Evolutionary conservation across 2,797 vertebrate species (phyloP), one percentile per base, ranked within the genome.

Genomic region (Sphaeramia orbicularis): DNA sequence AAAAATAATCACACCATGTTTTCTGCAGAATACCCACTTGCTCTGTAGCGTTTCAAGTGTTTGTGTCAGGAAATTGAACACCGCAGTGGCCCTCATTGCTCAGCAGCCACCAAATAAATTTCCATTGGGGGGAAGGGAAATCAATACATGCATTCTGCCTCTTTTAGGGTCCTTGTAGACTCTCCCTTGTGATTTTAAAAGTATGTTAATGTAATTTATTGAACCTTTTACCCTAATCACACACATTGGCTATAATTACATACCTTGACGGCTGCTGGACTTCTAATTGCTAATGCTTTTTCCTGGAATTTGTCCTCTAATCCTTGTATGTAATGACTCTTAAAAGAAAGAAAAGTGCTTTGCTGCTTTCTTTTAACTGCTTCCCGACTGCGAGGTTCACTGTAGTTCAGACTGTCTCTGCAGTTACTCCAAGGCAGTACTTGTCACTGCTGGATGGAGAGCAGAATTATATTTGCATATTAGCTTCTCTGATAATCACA

Each of bases 151-250:
- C 89, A 84, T 92, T 92, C 89, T 83, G 81, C 88, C 84, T 91
- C 85, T 91, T 91, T 91, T 88, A 87, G 84, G 86, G 77, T 81
- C 85, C 78, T 84, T 77, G 78, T 87, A 84, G 87, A 81, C 75
- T 87, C 80, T 91, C 84, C 86, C 87, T 86, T 86, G 80, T 87
- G 90, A 91, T 89, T 92, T 91, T 91, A 85, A 94, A 93, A 93
- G 92, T 93, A 93, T 93, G 93, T 93, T 94, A 94, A 94, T 94
- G 92, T 93, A 92, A 94, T 95, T 93, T 94, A 94, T 93, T 86
- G 92, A 93, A 90, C 92, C 92, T 94, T 85, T 94, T 93, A 93
- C 89, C 91, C 92, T 94, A 94, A 94, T 95, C 93, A 94, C 90
- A 81, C 85, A 89, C 93, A 93, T 92, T 92, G 90, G 88, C 91